Base-by-base conservation (phyloP, 2,797 vertebrate genomes). In the Lophius americanus region DNA sequence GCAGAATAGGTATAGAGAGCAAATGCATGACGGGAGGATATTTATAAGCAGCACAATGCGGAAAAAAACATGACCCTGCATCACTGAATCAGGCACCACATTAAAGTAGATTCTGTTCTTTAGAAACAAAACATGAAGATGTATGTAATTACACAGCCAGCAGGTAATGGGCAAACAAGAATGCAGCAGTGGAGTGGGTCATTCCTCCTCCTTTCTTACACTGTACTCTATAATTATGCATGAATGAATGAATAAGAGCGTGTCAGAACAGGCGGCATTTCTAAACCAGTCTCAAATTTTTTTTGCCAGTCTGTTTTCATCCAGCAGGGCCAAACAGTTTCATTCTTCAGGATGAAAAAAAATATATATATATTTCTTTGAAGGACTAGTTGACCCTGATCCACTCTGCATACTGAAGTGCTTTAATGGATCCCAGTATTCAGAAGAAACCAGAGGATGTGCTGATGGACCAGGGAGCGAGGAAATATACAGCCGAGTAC, bases 261-360 rank as follows among this genome's bases (percentile, higher is more conserved):
- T 4, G 13, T 2, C n/a, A 62, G 33, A 51, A 35, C 33, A 55
- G 12, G 7, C 9, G 13, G 53, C 2, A 10, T 49, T 51, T 36
- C 38, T 50, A 44, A 33, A 33, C 2, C 7, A 10, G 41, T 51
- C 39, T 42, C 9, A 10, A 14, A 2, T 12, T 14, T 60, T 38
- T 10, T 62, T 49, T 42, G 37, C 13, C 12, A 3, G 4, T 12
- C 36, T 51, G 37, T 50, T 62, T 70, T 60, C 39, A 62, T 59
- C 23, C 36, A 48, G 50, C 38, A 43, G 7, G 43, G 7, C 51
- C 13, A 37, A 13, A 4, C 36, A 4, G 13, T 48, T 8, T 65
- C 9, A 12, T 38, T 35, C 43, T 56, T 68, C 6, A 63, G 46
- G 9, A 11, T 37, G 9, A 62, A 68, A 54, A 12, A 61, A 70